phyloP scores from a whole-genome alignment of 2,797 vertebrate genomes.

The Taeniopygia guttata region DNA sequence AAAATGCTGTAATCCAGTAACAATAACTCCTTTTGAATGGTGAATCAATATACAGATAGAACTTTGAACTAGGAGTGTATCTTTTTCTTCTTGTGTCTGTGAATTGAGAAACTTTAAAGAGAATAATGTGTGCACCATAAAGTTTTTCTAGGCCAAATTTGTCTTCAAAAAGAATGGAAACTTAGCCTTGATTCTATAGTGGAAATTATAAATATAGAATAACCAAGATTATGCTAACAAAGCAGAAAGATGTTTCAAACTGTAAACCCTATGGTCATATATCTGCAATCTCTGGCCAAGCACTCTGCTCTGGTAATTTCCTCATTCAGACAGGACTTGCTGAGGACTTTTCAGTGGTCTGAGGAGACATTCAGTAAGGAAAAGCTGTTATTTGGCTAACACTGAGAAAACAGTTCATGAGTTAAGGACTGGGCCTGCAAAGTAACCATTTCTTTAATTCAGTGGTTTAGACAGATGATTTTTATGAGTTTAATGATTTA shows the following conservation, averaged over 20 bases:
- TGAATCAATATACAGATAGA: not conserved
- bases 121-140: not conserved
- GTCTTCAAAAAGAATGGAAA: not conserved
- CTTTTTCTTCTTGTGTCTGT: not conserved
- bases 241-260: not conserved
- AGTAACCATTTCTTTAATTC: not conserved
- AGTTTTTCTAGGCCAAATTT: not conserved
- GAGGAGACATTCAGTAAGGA: not conserved
- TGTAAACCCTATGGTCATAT: not conserved
- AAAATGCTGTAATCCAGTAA: not conserved
- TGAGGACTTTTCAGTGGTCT: not conserved
- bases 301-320: rapidly evolving
- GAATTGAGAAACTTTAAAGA: not conserved
- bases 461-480: not conserved
- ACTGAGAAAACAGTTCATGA: not conserved
- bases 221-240: not conserved
- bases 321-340: not conserved
- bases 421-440: not conserved
- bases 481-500: not conserved
- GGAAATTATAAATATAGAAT: not conserved
- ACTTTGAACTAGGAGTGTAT: not conserved
- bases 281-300: not conserved
- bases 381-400: not conserved
- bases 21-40: not conserved
- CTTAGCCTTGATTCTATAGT: not conserved